Base-by-base conservation (phyloP, 1,140 invertebrate species). In the Lerema accius region DNA sequence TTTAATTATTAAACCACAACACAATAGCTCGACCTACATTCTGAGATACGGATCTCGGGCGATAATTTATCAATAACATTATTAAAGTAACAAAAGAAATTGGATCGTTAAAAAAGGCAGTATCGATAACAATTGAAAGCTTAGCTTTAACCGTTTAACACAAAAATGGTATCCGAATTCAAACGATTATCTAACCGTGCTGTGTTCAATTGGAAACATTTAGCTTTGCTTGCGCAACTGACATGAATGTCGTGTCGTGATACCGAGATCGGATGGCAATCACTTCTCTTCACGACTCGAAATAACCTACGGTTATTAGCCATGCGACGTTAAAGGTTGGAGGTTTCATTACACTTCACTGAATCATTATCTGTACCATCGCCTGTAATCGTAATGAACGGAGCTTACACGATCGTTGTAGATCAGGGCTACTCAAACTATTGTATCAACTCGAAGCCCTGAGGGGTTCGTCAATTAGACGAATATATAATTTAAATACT, bases 281-380 rank as follows among this genome's bases (percentile, higher is more conserved):
- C 84, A 84, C 72, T 73, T 61, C 69, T 73, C 73, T 82, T 80
- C 82, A 86, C 83, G 85, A 84, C 69, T 79, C 63, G 28, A 40
- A 53, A 51, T 67, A 75, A 78, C 73, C 76, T 78, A 78, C 69
- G 61, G 67, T 78, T 80, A 82, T 84, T 73, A 71, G 64, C 56
- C 49, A 66, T 65, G 60, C 64, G 65, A 73, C 63, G 50, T 19
- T 71, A 79, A 78, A 82, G 72, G 74, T 79, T 75, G 65, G 32
- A 65, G 62, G 63, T 61, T 65, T 67, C 69, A 70, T 53, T 65
- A 55, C 40, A 65, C 62, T 61, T 56, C 51, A 62, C 53, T 59
- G 26, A 63, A 55, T 59, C 58, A 66, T 64, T 69, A 62, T 55
- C 49, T 61, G 42, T 64, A 53, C 53, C 53, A 63, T 67, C 53